These are phyloP conservation scores for Bubalus kerabau DNA, from an alignment of 2,113 vertebrate species.

Conservation along the genomic window DNA sequence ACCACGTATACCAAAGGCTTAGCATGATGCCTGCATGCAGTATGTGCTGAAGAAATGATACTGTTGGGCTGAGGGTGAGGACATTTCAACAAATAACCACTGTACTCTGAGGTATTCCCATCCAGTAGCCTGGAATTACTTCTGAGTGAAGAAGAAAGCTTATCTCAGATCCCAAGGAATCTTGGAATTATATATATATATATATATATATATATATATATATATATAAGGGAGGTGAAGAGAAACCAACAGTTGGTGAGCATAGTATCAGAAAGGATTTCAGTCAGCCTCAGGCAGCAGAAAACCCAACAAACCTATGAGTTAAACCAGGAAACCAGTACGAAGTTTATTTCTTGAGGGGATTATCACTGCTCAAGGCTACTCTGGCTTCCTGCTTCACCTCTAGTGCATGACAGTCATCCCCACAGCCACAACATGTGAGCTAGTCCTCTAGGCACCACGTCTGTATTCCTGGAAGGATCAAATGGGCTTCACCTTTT, in stretches of 20 bases:
- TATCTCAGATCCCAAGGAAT: background rate
- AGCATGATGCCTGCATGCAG: background rate
- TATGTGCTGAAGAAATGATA: background rate
- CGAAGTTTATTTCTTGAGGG: background rate
- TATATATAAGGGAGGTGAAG: background rate
- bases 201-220: background rate
- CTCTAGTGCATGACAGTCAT: background rate
- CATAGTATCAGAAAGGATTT: background rate
- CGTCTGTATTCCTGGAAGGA: background rate
- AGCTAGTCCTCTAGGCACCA: background rate
- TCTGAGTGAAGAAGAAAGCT: background rate
- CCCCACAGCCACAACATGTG: background rate
- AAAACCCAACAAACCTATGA: background rate
- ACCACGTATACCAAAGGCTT: background rate
- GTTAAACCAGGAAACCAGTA: background rate
- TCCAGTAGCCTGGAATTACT: background rate
- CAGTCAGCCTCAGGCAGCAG: background rate
- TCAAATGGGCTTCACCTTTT: background rate
- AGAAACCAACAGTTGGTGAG: background rate
- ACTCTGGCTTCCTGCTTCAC: background rate
- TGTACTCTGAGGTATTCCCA: background rate
- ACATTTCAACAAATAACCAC: background rate
- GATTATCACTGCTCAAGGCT: background rate
- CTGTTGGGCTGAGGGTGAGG: background rate
- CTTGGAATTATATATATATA: background rate